Conservation (phyloP, 2,888 invertebrate genomes). For the Dryobotodes eremita region DNA sequence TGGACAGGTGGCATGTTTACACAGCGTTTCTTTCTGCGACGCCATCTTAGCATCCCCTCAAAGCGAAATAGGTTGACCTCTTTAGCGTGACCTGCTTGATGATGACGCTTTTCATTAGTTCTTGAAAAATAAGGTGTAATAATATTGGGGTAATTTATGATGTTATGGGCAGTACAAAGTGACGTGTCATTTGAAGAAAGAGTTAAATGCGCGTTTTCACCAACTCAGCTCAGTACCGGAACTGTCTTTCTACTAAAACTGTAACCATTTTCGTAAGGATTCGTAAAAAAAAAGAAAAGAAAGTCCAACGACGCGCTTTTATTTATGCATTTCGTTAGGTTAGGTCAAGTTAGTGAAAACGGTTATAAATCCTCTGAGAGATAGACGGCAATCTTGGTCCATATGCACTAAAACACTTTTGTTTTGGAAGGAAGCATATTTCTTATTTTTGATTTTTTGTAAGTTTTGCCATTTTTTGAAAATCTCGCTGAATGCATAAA, state of each 20-base stretch:
- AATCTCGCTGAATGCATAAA: too few relatives aligned
- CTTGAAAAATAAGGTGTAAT: background rate
- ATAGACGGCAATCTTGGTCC: background rate
- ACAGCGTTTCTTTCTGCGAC: conserved; percentile 7
- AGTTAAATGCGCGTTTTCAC: too few relatives aligned
- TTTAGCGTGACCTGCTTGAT: conserved; percentile 49
- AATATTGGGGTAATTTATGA: background rate
- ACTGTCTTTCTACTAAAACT: too few relatives aligned
- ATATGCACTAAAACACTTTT: background rate
- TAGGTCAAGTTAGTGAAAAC: background rate
- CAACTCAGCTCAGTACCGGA: too few relatives aligned
- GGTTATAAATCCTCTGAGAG: too few relatives aligned
- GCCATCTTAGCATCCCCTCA: conserved; percentile 39
- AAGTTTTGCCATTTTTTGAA: background rate
- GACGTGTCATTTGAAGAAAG: background rate
- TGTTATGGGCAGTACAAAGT: background rate
- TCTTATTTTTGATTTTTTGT: background rate
- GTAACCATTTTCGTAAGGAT: background rate
- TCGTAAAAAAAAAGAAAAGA: background rate
- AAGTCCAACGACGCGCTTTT: background rate
- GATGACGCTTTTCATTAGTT: conserved; percentile 25
- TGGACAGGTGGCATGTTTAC: conserved; percentile 45
- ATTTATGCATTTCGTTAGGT: background rate
- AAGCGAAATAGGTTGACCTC: conserved; percentile 59
- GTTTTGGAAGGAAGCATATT: background rate